Evolutionary conservation across 2,113 vertebrate genomes (phyloP).

Genomic region (Pitta sordida): DNA sequence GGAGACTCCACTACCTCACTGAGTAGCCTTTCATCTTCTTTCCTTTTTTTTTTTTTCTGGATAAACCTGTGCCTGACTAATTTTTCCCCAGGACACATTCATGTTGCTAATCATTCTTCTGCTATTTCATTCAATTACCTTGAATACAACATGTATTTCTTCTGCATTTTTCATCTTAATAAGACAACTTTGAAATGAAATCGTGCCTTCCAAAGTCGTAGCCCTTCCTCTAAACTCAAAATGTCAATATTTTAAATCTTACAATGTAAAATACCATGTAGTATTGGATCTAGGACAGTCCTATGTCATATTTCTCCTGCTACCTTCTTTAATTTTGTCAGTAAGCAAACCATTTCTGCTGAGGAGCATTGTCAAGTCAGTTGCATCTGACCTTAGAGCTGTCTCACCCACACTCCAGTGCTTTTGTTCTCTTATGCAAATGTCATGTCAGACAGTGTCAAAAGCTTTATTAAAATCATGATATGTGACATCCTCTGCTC

Average conservation of each 20-base stretch:
- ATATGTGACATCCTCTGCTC: conserved; percentile 3
- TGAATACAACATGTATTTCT: background rate
- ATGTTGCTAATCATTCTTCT: background rate
- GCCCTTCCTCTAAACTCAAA: background rate
- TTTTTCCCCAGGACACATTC: background rate
- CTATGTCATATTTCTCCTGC: background rate
- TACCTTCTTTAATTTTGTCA: background rate
- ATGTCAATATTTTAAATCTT: background rate
- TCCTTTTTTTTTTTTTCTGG: background rate
- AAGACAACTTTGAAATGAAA: background rate
- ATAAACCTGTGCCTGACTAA: background rate
- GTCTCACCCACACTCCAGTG: background rate
- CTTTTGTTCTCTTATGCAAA: conserved; percentile 14
- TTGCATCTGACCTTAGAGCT: background rate
- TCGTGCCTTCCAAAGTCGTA: background rate
- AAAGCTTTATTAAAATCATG: conserved; percentile 10
- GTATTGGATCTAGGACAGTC: background rate
- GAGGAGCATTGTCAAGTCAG: background rate
- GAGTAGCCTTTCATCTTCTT: background rate
- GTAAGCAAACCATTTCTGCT: background rate
- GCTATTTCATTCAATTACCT: background rate
- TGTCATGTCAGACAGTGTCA: background rate
- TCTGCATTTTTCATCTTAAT: background rate
- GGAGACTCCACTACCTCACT: fast-evolving
- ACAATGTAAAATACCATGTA: background rate